These are phyloP conservation scores for Salminus brasiliensis DNA, from an alignment of 2,113 vertebrate genomes.

Conservation along the genomic window DNA sequence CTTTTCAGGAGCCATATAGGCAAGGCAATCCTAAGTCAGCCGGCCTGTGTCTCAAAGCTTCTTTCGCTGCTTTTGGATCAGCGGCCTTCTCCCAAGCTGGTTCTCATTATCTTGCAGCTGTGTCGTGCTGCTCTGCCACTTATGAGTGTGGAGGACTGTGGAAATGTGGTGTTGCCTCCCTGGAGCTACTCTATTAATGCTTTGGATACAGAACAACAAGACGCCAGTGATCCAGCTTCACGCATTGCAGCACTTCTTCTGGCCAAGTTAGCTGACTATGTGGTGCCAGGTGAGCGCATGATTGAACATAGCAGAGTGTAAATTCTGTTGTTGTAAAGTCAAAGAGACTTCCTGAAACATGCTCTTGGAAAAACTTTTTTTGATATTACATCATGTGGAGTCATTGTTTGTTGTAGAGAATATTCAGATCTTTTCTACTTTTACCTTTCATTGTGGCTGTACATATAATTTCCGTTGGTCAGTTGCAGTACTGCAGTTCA, in stretches of 20 bases:
- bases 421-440: too few relatives aligned
- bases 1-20: slow-evolving; percentile 92
- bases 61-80: slow-evolving; percentile 95
- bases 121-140: slow-evolving; percentile 94
- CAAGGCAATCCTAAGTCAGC: slow-evolving; percentile 97
- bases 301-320: background rate
- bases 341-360: too few relatives aligned
- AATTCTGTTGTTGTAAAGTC: too few relatives aligned
- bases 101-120: slow-evolving; percentile 95
- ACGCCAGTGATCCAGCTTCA: slow-evolving; percentile 93
- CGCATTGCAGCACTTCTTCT: slow-evolving; percentile 92
- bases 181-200: slow-evolving; percentile 96
- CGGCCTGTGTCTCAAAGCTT: slow-evolving; percentile 97
- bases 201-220: slow-evolving; percentile 90
- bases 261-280: slow-evolving; percentile 95
- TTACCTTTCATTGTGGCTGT: too few relatives aligned
- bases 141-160: slow-evolving; percentile 98
- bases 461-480: too few relatives aligned
- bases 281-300: slow-evolving; percentile 88
- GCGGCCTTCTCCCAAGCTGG: slow-evolving; percentile 94
- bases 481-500: too few relatives aligned
- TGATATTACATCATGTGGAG: too few relatives aligned
- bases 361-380: too few relatives aligned
- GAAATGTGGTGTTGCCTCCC: slow-evolving; percentile 92
- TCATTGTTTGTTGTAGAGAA: too few relatives aligned